A percentile compares a stretch with the other conserved stretches of the same genome.
phyloP scores from a whole-genome alignment of 2,888 invertebrate genomes.

The Drosophila rubida region DNA sequence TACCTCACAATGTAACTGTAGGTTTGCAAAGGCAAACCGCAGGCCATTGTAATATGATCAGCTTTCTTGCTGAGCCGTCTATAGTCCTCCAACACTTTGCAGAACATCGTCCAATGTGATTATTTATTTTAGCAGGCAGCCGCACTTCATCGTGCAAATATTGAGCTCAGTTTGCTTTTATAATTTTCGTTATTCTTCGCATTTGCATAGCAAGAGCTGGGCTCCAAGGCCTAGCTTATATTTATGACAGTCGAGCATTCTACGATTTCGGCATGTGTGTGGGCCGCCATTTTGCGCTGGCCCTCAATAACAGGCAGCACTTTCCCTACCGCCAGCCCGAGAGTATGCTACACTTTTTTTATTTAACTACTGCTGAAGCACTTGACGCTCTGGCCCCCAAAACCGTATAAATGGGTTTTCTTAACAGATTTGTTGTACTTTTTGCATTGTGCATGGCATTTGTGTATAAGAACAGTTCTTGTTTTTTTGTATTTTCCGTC shows the following conservation, averaged over 20 bases:
- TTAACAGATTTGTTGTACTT: constrained; percentile 68
- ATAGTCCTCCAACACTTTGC: constrained; percentile 10
- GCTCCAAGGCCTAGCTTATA: constrained; percentile 30
- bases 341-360: constrained; percentile 50
- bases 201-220: constrained; percentile 45
- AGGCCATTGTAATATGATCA: constrained; percentile 5
- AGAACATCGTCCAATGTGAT: constrained; percentile 22
- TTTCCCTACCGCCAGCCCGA: constrained; percentile 33
- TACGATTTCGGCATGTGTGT: background rate
- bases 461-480: constrained; percentile 24
- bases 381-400: constrained; percentile 27
- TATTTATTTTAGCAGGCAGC: constrained; percentile 35
- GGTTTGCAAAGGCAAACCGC: constrained; percentile 4
- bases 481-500: constrained; percentile 28
- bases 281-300: constrained; percentile 13
- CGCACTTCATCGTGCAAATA: constrained; percentile 38
- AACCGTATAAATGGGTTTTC: constrained; percentile 75
- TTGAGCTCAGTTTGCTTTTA: constrained; percentile 34
- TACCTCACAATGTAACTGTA: background rate
- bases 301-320: constrained; percentile 20
- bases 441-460: constrained; percentile 41
- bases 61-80: constrained; percentile 7
- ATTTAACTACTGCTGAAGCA: constrained; percentile 1
- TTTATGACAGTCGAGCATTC: constrained; percentile 33
- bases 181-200: constrained; percentile 33